Conservation (phyloP, 2,113 vertebrate species). For the Cariama cristata region DNA sequence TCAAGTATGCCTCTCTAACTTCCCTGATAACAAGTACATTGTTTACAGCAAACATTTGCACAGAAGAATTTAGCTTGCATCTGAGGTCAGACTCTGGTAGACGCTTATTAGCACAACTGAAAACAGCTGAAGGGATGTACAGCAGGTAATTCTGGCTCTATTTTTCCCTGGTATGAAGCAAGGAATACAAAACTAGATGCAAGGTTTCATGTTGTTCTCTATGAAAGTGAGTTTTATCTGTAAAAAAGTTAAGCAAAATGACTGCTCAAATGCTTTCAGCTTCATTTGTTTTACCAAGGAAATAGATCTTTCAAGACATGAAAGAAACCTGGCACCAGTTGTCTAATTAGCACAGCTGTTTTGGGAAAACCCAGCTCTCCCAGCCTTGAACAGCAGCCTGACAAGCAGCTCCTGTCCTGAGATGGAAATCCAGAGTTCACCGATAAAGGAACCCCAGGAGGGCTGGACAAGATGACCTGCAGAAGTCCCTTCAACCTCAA, state of each 20-base stretch:
- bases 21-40: neutral
- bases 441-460: neutral
- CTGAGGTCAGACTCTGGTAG: neutral
- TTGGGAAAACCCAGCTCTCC: neutral
- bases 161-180: neutral
- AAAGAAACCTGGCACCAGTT: neutral
- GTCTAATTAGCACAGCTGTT: neutral
- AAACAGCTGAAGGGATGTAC: neutral
- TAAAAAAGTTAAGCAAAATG: neutral
- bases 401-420: neutral
- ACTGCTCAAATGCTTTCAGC: neutral
- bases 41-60: constrained; percentile 25
- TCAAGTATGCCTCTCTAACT: neutral
- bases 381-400: neutral
- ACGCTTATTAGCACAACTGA: neutral
- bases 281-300: neutral
- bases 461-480: neutral
- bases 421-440: neutral
- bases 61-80: neutral
- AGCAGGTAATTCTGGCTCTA: neutral
- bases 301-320: neutral
- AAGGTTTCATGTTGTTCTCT: neutral
- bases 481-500: neutral
- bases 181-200: neutral
- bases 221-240: neutral